Conservation (phyloP, 2,113 vertebrate species). For the Shinisaurus crocodilurus region DNA sequence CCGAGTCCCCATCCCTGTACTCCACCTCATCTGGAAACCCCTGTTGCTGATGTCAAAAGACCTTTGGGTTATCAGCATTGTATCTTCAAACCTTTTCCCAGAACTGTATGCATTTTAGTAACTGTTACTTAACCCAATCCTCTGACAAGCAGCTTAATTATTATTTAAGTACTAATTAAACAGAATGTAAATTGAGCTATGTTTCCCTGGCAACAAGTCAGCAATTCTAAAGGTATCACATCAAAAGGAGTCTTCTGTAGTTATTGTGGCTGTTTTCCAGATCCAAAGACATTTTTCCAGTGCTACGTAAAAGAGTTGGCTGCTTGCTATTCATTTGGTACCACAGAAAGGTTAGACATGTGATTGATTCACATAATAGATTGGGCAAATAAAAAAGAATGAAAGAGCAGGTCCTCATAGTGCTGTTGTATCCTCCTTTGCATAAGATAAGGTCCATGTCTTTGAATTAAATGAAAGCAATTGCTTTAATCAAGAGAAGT, state of each 20-base stretch:
- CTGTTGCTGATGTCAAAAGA: background rate
- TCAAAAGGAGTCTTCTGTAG: conserved; percentile 34
- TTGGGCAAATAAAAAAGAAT: conserved; percentile 45
- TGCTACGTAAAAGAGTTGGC: conserved; percentile 18
- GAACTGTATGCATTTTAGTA: conserved; percentile 38
- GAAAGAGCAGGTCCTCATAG: conserved; percentile 45
- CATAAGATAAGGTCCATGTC: background rate
- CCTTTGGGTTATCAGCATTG: background rate
- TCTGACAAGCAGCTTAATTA: conserved; percentile 20
- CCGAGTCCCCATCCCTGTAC: too few relatives aligned
- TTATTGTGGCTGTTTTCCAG: conserved; percentile 38
- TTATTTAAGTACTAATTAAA: conserved; percentile 49
- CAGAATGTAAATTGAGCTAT: conserved; percentile 29
- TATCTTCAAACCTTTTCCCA: background rate
- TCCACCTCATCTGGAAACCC: too few relatives aligned
- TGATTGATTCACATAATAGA: conserved; percentile 49
- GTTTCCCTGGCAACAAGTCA: conserved; percentile 49
- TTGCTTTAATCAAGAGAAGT: conserved; percentile 48
- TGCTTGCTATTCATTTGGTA: conserved; percentile 54
- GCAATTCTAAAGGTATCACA: conserved; percentile 52
- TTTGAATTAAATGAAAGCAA: conserved; percentile 53
- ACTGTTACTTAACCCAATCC: conserved; percentile 22
- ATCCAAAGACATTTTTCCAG: conserved; percentile 23
- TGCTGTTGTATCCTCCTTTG: background rate
- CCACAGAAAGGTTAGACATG: conserved; percentile 52